A percentile compares a stretch with the other conserved stretches of the same genome.
Conservation (phyloP, 2,888 invertebrate species). For the Pinctada fucata region DNA sequence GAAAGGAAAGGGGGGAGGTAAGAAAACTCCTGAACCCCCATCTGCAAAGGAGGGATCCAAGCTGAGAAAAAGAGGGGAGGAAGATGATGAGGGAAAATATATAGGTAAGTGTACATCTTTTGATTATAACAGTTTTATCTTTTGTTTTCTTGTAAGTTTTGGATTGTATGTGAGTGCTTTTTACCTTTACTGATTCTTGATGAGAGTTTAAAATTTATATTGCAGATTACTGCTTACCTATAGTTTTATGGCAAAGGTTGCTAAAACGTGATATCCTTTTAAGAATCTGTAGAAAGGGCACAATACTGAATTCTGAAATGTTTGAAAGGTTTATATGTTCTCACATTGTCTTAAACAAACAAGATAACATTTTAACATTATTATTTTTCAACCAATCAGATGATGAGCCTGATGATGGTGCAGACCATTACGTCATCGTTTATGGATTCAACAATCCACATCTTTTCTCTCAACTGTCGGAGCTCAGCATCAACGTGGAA, state of each 20-base stretch:
- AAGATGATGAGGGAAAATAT: constrained; percentile 73
- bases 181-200: too few species aligned
- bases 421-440: constrained; percentile 74
- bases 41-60: constrained; percentile 74
- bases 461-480: constrained; percentile 67
- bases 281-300: too few species aligned
- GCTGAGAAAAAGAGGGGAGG: constrained; percentile 75
- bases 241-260: background rate
- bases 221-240: background rate
- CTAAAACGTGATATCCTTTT: too few species aligned
- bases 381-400: constrained; percentile 55
- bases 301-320: too few species aligned
- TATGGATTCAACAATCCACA: constrained; percentile 72
- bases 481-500: constrained; percentile 70
- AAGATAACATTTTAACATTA: too few species aligned
- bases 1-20: constrained; percentile 71
- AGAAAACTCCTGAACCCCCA: constrained; percentile 75
- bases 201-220: background rate
- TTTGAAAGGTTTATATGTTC: too few species aligned
- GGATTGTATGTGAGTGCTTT: too few species aligned
- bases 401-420: constrained; percentile 77
- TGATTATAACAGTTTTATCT: too few species aligned
- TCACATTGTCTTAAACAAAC: too few species aligned
- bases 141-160: too few species aligned
- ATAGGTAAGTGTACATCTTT: constrained; percentile 68